Evolutionary conservation across 2,797 vertebrate species (phyloP).

Genomic region (Catamblyrhynchus diadema): DNA sequence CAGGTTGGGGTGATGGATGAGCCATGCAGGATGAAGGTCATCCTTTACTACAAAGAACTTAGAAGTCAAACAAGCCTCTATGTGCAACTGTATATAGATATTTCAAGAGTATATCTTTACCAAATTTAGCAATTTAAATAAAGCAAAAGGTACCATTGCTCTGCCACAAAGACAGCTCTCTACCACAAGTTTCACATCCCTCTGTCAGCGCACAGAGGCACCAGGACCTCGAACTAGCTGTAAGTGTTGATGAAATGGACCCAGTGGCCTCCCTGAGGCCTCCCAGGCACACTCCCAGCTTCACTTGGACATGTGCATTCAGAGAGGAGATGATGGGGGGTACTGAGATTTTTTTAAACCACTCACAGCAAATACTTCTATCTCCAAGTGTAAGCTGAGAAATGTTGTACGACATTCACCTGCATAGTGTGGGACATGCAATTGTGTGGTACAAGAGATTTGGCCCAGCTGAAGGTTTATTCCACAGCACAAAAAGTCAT

Average conservation of each 20-base stretch:
- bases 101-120: background rate
- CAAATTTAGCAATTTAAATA: slow-evolving; percentile 8
- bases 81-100: background rate
- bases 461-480: background rate
- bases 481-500: background rate
- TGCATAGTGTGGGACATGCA: rapidly evolving
- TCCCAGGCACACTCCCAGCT: background rate
- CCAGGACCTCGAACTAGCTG: background rate
- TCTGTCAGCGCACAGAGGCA: background rate
- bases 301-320: rapidly evolving
- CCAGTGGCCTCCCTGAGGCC: background rate
- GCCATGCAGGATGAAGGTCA: background rate
- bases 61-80: background rate
- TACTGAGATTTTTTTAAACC: background rate
- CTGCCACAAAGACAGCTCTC: background rate
- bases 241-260: background rate
- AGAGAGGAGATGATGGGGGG: background rate
- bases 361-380: background rate
- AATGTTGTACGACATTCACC: background rate
- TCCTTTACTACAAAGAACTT: background rate
- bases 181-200: slow-evolving; percentile 38
- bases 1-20: background rate
- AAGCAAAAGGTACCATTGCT: background rate
- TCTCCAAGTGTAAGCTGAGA: background rate
- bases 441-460: background rate